Evolutionary conservation across 2,113 vertebrate genomes (phyloP), one percentile per base, ranked within the genome.

Genomic region (Riparia riparia): DNA sequence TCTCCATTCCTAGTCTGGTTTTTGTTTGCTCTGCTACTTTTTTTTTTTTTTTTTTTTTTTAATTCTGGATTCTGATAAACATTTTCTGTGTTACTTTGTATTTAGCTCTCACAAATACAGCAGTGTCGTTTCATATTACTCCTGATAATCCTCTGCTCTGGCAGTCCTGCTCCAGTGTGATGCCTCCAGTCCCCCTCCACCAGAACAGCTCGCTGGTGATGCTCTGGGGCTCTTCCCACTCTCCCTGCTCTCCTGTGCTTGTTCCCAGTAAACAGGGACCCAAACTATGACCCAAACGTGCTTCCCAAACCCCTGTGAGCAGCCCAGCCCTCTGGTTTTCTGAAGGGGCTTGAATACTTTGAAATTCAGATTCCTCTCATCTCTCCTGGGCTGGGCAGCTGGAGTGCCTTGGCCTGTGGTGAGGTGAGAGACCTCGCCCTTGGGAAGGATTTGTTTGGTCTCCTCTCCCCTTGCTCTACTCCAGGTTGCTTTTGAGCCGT

Each of bases 231-330:
- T 80, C 53, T 64, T 70, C 44, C 37, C 86, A 37, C 51, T 28
- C 31, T 70, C 66, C 39, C n/a, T 16, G 12, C 47, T 70, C 71
- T 28, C 18, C 32, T 70, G 16, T 54, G 64, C 16, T 68, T 72
- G 42, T 54, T 86, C 64, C 44, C 37, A 32, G 19, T 49, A 26
- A 84, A 64, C 20, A 57, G 41, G 9, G 9, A n/a, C n/a, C n/a
- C n/a, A n/a, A n/a, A n/a, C 16, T 39, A 0, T n/a, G 37, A 60
- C 26, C 17, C 14, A 16, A 77, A 42, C 0, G 0, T 2, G 14
- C 41, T 88, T 81, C 82, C 66, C 45, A 84, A 93, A 71, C n/a
- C 47, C 34, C 54, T 22, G 20, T 20, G 71, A 90, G 80, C 64
- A 83, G 41, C 56, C 26, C 4, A 3, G 12, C 28, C 3, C 56